Evolutionary conservation across 2,888 invertebrate genomes (phyloP), one percentile per base, ranked within the genome.

Genomic region (Sympetrum striolatum): DNA sequence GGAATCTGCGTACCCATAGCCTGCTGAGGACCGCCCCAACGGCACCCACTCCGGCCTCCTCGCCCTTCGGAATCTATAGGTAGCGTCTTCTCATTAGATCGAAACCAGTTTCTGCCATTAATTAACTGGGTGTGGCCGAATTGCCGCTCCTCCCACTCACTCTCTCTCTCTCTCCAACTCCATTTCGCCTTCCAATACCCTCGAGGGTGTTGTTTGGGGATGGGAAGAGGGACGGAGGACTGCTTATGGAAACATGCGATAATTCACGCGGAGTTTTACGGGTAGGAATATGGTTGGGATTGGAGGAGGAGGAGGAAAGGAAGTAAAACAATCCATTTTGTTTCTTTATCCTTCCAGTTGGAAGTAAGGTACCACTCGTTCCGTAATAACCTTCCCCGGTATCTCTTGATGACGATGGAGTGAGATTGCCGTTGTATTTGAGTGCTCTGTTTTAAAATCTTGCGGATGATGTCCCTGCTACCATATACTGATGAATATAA

Each of bases 71-170:
- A 86, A 64, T 64, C 86, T 64, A 60, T 64, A 60, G 86, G 86
- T 86, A 86, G 86, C 86, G 86, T 90, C 90, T 90, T 90, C 90
- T 90, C 90, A 90, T 90, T 90, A 90, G 90, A 90, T 90, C 80
- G 80, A 90, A 90, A 90, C 90, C 80, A 86, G 86, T 86, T 86
- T 86, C 80, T 58, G 81, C 90, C 90, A 90, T 90, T 90, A 90
- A 90, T 90, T 90, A 90, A 90, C 60, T 80, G 90, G 90, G 90
- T 90, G 90, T 90, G 90, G 90, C 80, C 90, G 60, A 60, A 58
- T 60, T 60, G 60, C 60, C 37, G 60, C 64, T 60, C 37, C 37
- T 60, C 86, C 60, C 31, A 82, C 82, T 35, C 31, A 53, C 53
- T 22, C 58, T 35, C 48, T 58, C 82, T 44, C 53, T 73, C 48